Evolutionary conservation across 2,888 invertebrate genomes (phyloP), one percentile per base, ranked within the genome.

Genomic region (Alitta virens): DNA sequence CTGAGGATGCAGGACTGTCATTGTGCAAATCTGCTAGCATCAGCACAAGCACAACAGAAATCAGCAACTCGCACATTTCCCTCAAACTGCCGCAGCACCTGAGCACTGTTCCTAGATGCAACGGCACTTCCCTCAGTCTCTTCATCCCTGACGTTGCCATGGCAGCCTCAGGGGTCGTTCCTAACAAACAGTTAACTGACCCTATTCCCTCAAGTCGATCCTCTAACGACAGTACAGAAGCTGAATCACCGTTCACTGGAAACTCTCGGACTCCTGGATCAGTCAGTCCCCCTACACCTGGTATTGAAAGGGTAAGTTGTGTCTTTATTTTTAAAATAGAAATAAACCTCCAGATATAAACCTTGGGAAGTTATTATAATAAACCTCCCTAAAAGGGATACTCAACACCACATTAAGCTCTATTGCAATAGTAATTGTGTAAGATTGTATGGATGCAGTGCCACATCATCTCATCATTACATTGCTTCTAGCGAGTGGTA

Each of bases 261-360:
- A 18, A 46, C 14, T 56, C 56, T 2, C 27, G 85, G 71, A 87
- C 87, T 18, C 86, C 87, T 5, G 86, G 86, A 69, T 85, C 86
- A 62, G 83, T 85, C 63, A 84, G 84, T 72, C 85, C 86, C 24
- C 85, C 87, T 54, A 88, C 88, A 51, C 88, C 88, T 3, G 83
- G 71, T 75, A 84, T 81, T 46, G 80, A 81, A 54, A 65, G 65
- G 70, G 77, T 76, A 46, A 33, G 33, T 33, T 33, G 33, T 12
- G 5, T 33, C 12, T n/a, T n/a, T n/a, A n/a, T n/a, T n/a, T n/a
- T n/a, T n/a, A n/a, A n/a, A n/a, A n/a, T n/a, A n/a, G n/a, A n/a
- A n/a, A n/a, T n/a, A n/a, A n/a, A n/a, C n/a, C n/a, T n/a, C n/a
- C n/a, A n/a, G n/a, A n/a, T n/a, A n/a, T n/a, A n/a, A n/a, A n/a